Conservation (phyloP, 2,888 invertebrate genomes). For the Macrophya alboannulata region DNA sequence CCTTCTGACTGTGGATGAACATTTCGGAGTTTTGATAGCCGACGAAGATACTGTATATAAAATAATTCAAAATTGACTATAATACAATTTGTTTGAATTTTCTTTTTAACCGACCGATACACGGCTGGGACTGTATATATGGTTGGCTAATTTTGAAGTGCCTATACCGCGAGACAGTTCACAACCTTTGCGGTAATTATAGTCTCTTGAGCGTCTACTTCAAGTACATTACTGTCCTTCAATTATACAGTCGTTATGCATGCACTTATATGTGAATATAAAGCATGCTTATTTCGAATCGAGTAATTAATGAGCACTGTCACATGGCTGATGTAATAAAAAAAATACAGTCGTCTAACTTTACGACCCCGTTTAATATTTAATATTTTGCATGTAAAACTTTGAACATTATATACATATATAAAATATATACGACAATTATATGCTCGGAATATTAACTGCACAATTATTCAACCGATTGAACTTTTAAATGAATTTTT, state of each 20-base stretch:
- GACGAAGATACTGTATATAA: too few relatives aligned
- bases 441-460: neutral
- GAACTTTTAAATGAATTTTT: too few relatives aligned
- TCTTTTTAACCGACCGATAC: slow-evolving; percentile 66
- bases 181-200: slow-evolving; percentile 66
- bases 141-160: slow-evolving; percentile 62
- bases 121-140: slow-evolving; percentile 61
- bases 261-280: too few relatives aligned
- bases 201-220: too few relatives aligned
- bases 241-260: too few relatives aligned
- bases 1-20: too few relatives aligned
- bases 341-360: neutral
- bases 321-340: neutral
- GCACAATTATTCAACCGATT: too few relatives aligned
- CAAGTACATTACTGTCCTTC: too few relatives aligned
- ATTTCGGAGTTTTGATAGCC: too few relatives aligned
- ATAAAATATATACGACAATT: slow-evolving; percentile 64
- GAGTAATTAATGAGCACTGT: too few relatives aligned
- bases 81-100: neutral
- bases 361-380: slow-evolving; percentile 2
- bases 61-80: neutral
- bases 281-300: too few relatives aligned
- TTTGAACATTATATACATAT: too few relatives aligned
- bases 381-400: neutral
- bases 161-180: slow-evolving; percentile 49